Base-by-base conservation (phyloP, 2,797 vertebrate species). In the Poeciliopsis gracilis region DNA sequence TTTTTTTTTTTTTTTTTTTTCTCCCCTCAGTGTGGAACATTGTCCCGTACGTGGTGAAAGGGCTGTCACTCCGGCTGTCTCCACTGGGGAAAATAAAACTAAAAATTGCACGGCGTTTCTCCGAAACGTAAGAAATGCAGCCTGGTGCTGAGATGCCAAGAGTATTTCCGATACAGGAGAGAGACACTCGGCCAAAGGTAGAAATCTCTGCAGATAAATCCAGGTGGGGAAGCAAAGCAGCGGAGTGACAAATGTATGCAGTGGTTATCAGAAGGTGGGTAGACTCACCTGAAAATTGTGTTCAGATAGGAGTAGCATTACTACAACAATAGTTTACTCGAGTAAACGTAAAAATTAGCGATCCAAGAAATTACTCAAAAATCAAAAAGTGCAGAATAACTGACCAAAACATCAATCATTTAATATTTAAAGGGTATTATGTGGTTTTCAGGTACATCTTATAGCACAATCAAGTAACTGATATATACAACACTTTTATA, bases 21-120 rank as follows among this genome's bases (percentile, higher is more conserved):
- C 43, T 13, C 45, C 45, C 78, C 79, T 90, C 81, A 90, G 88
- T 86, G 80, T 80, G 81, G 82, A 90, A 93, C 90, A 92, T 88
- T 82, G 85, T 90, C 89, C 90, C 67, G 80, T 89, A 83, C 87
- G 80, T 87, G 55, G 75, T 57, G 89, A 84, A 88, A 83, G 80
- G 82, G 59, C 81, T 88, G 83, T 87, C 86, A 83, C 74, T 88
- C 79, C 4, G 12, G 78, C 82, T 86, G 80, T 84, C 88, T 84
- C 85, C 82, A 46, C n/a, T 63, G 83, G 84, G 81, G 77, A 90
- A 51, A 51, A 8, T 51, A 51, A 51, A 51, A 51, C 49, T 23
- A 51, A 23, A 9, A 91, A 92, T 93, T 70, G 73, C 87, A 79
- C 47, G 71, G 73, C 84, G 79, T 86, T 86, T 88, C 83, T 79